Base-by-base conservation (phyloP, 2,113 vertebrate genomes). In the Pterophyllum scalare region DNA sequence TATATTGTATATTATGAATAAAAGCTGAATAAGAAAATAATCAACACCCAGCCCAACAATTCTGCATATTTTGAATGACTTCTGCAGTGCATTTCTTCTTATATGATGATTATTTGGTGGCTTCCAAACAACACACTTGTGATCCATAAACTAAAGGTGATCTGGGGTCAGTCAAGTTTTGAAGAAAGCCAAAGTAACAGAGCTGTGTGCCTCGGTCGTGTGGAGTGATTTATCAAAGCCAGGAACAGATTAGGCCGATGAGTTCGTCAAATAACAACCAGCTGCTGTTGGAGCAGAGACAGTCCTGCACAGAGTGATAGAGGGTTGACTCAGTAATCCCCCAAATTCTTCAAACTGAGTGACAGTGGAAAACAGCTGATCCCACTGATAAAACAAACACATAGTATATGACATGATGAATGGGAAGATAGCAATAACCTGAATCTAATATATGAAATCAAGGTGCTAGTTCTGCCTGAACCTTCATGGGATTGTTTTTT, bases 231-330 rank as follows among this genome's bases (percentile, higher is more conserved):
- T 13, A 28, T 75, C 35, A 58, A 43, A 80, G 81, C 84, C 84
- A 86, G 78, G 58, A 74, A 83, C 58, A 11, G 82, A 82, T 77
- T 75, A 78, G 72, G 54, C 56, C 14, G 77, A 75, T 1, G 40
- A 85, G 46, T 80, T 75, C 10, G 28, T 82, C 22, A 81, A 93
- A 93, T 92, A 61, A 85, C 79, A 89, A 90, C 77, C 89, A 94
- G 92, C 91, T 94, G 91, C 58, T 75, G 52, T 78, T 85, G 85
- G 86, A 91, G 54, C 79, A 38, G 80, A 83, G 58, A 60, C 5
- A 10, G 46, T 20, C 56, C 46, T 24, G 14, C 59, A 20, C 52
- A 79, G n/a, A 49, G 38, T 6, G 7, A 49, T 24, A 11, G 61
- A 80, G 74, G 6, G 22, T 26, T 77, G 52, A 79, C 28, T 86